Conservation (phyloP, 2,888 invertebrate species). For the Morpho achilles region DNA sequence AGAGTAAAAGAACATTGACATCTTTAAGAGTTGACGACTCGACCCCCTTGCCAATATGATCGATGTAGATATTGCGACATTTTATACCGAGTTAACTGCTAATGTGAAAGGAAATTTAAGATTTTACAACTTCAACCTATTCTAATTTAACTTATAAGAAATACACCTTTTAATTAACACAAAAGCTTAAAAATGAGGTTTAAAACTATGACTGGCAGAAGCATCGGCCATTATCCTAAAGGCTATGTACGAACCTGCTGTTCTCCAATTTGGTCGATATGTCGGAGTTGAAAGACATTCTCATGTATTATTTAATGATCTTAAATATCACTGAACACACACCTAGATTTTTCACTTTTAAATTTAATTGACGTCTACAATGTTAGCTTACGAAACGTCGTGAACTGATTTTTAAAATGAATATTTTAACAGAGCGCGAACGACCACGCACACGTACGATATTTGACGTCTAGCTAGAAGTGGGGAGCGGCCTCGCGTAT, state of each 20-base stretch:
- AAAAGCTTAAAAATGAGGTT: slow-evolving; percentile 4
- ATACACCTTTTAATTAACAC: background rate
- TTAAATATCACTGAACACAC: slow-evolving; percentile 77
- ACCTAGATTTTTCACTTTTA: slow-evolving; percentile 57
- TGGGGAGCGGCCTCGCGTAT: slow-evolving; percentile 61
- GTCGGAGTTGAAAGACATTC: slow-evolving; percentile 75
- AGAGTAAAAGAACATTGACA: slow-evolving; percentile 2
- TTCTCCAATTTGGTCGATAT: slow-evolving; percentile 74
- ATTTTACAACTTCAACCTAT: slow-evolving; percentile 28
- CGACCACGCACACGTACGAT: slow-evolving; percentile 43
- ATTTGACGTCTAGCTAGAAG: slow-evolving; percentile 68
- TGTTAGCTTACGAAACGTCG: slow-evolving; percentile 58
- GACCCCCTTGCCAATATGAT: slow-evolving; percentile 7
- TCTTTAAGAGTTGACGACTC: slow-evolving; percentile 3
- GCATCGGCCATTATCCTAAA: slow-evolving; percentile 20
- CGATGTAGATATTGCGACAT: slow-evolving; percentile 10
- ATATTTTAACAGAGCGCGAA: slow-evolving; percentile 47
- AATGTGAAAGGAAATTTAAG: slow-evolving; percentile 38
- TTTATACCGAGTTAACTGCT: slow-evolving; percentile 17
- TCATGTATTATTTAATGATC: slow-evolving; percentile 68
- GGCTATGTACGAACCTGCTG: slow-evolving; percentile 65
- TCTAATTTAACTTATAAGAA: no score
- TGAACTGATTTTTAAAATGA: slow-evolving; percentile 41
- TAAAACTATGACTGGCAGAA: slow-evolving; percentile 6
- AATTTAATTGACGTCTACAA: slow-evolving; percentile 47